Conservation (phyloP, 2,113 vertebrate species). For the Butorides virescens region DNA sequence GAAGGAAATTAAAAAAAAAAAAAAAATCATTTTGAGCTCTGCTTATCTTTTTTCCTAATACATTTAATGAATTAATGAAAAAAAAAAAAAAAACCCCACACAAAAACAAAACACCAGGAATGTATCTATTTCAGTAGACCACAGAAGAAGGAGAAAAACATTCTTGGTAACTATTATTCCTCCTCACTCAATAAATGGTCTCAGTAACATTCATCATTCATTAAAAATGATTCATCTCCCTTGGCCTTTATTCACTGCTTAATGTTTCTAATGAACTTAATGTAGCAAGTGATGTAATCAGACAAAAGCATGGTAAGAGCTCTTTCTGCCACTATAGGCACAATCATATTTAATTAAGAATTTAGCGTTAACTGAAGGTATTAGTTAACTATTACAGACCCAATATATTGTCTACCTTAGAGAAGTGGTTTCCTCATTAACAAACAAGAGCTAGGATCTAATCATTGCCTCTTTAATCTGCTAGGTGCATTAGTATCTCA, state of each 20-base stretch:
- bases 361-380: slow-evolving; percentile 42
- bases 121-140: background rate
- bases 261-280: slow-evolving; percentile 83
- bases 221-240: slow-evolving; percentile 80
- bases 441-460: background rate
- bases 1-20: background rate
- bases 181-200: slow-evolving; percentile 66
- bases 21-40: background rate
- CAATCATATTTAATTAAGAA: slow-evolving; percentile 66
- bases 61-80: background rate
- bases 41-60: background rate
- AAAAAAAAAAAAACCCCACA: no score
- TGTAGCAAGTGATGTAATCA: slow-evolving; percentile 87
- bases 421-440: background rate
- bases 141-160: background rate
- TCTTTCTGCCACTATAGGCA: slow-evolving; percentile 64
- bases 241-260: slow-evolving; percentile 75
- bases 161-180: slow-evolving; percentile 54
- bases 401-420: background rate
- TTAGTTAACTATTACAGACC: slow-evolving; percentile 51
- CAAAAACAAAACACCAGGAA: background rate
- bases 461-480: background rate
- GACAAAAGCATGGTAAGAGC: slow-evolving; percentile 75
- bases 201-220: slow-evolving; percentile 71
- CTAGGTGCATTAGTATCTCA: background rate